Base-by-base conservation (phyloP, 2,888 invertebrate species). In the Leucoma salicis region DNA sequence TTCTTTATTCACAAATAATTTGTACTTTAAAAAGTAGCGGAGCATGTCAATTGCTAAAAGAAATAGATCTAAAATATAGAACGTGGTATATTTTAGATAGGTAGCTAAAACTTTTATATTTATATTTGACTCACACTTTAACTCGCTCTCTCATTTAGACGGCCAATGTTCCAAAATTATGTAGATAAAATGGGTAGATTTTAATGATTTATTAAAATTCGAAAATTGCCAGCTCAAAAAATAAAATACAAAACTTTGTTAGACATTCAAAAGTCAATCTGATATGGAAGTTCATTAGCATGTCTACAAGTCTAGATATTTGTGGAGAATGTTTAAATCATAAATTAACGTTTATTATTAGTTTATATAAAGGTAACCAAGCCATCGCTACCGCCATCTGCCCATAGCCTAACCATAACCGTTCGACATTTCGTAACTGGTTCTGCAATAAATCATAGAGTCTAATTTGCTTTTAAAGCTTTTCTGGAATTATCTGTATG, bases 391-490 rank as follows among this genome's bases (percentile, higher is more conserved):
- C 6, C 29, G 13, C 15, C 8, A 29, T 55, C 16, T 53, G 43
- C 34, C 45, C 34, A 46, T 39, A 39, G 44, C 63, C 63, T 66
- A 66, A 66, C 58, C 46, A 46, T 49, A 67, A 66, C 65, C 62
- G 66, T 60, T 68, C 67, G 67, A 60, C 58, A 66, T 86, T 81
- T 83, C 82, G 84, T 80, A 86, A 86, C 75, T 57, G 50, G 71
- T 69, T 56, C 67, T 60, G 77, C 64, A 84, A 88, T 88, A 88
- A 88, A 88, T 88, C 88, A 88, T 85, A 70, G 78, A 78, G 74
- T 77, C 87, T 89, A 88, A 89, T 89, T 88, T 89, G 85, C 84
- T 89, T 88, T 89, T 88, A 86, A 89, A 89, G 80, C 83, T 86
- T 84, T 83, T 79, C 81, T 78, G 74, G 78, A 75, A 79, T 80